phyloP scores from a whole-genome alignment of 1,140 invertebrate species.

The Lutraria rhynchaena region DNA sequence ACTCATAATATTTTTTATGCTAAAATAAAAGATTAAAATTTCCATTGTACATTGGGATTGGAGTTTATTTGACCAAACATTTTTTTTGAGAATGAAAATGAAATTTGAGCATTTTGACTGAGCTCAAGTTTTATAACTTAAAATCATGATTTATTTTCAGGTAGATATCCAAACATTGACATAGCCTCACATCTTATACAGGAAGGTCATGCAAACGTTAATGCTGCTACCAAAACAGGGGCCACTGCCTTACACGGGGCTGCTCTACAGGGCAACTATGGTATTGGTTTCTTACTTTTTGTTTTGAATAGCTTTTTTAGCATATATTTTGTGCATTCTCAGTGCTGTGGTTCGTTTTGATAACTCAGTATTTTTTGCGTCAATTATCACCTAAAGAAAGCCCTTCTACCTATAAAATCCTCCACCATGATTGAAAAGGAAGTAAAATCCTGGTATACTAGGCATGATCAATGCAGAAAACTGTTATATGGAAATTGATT shows the following conservation, averaged over 20 bases:
- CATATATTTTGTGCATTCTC: not conserved
- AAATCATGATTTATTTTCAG: slow-evolving; percentile 22
- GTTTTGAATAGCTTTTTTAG: too few relatives aligned
- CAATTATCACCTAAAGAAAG: too few relatives aligned
- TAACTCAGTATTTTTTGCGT: too few relatives aligned
- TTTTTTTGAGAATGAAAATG: not conserved
- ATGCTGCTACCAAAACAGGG: slow-evolving; percentile 57
- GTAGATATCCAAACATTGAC: slow-evolving; percentile 61
- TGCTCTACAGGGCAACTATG: slow-evolving; percentile 60
- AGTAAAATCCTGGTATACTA: too few relatives aligned
- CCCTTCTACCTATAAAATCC: too few relatives aligned
- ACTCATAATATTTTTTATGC: not conserved
- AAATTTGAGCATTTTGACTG: not conserved
- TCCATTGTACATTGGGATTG: not conserved
- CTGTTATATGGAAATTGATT: too few relatives aligned
- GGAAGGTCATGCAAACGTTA: slow-evolving; percentile 56
- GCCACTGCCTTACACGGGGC: slow-evolving; percentile 68
- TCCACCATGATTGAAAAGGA: too few relatives aligned
- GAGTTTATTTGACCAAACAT: not conserved
- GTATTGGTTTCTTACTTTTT: too few relatives aligned
- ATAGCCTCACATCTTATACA: slow-evolving; percentile 58
- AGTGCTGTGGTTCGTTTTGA: not conserved
- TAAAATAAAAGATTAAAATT: not conserved
- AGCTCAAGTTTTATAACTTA: not conserved
- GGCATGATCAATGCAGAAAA: too few relatives aligned